Base-by-base conservation (phyloP, 2,888 invertebrate genomes). In the Macroteleia sp. region DNA sequence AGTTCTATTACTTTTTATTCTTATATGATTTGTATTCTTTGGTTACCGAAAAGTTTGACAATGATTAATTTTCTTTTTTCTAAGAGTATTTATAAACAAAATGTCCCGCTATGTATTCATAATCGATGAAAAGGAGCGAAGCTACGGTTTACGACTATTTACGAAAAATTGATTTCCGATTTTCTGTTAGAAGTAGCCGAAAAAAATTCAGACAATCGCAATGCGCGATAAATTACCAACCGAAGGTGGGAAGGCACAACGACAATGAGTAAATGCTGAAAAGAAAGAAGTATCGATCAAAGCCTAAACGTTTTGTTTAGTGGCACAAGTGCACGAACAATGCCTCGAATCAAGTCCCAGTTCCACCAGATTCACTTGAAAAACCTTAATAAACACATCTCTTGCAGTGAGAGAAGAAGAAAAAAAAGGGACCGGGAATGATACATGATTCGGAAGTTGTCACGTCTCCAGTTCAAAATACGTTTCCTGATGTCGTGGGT, bases 401-500 rank as follows among this genome's bases (percentile, higher is more conserved):
- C 42, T 17, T 12, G 48, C 28, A 12, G 56, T 28, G 1, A 42
- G 42, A 30, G 30, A 14, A 3, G 41, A 32, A 17, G 25, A 36
- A 32, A 30, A 28, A 34, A 48, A 17, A n/a, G n/a, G 17, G 28
- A n/a, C 12, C 8, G 4, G 56, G 16, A 41, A 59, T 66, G 67
- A 75, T 66, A 57, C 64, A 54, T 61, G 66, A 41, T 62, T 75
- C 75, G 75, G 75, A 75, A 75, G 75, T 69, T 69, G 75, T 75
- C 69, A 75, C 44, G 57, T 48, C 28, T 9, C 46, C 34, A 28
- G 28, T 9, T 14, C 42, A 25, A n/a, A 44, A 79, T 75, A 46
- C 46, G 79, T 83, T 85, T 86, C 83, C 85, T 81, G 84, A 81
- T 83, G 84, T 85, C 83, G 82, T 82, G 82, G 70, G 59, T 81